Conservation (phyloP, 2,888 invertebrate genomes). For the Phortica okadai region DNA sequence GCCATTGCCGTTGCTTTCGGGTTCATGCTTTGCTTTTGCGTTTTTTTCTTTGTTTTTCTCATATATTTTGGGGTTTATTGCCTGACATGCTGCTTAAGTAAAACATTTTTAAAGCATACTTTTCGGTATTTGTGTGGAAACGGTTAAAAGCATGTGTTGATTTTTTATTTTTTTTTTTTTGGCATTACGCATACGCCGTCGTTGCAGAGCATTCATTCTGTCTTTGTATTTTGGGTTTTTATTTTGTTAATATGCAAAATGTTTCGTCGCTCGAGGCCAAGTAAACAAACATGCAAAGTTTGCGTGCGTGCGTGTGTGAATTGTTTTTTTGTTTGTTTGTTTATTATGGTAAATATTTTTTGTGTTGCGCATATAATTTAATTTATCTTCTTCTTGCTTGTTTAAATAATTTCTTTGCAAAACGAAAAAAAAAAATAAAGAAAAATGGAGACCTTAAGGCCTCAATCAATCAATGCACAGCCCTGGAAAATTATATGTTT, state of each 20-base stretch:
- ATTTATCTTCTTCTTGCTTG: neutral
- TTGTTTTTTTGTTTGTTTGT: neutral
- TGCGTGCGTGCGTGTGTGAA: neutral
- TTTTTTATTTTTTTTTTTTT: neutral
- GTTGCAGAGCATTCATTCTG: neutral
- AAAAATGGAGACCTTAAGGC: neutral
- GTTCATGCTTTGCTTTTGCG: constrained; percentile 8
- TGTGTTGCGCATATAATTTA: neutral
- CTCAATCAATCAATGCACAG: constrained; percentile 9
- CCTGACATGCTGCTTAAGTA: constrained; percentile 57
- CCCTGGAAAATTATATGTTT: neutral
- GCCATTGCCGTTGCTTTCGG: constrained; percentile 45
- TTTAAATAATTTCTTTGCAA: constrained; percentile 5
- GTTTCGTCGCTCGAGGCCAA: constrained; percentile 1
- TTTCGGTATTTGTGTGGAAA: constrained; percentile 33
- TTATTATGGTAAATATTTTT: constrained; percentile 21
- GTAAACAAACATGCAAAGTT: neutral
- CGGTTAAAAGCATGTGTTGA: constrained; percentile 4
- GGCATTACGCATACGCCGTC: constrained; percentile 22
- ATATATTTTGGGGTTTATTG: constrained; percentile 9
- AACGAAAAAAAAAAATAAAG: neutral
- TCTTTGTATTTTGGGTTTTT: constrained; percentile 17
- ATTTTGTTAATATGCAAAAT: constrained; percentile 28
- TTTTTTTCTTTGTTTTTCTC: neutral
- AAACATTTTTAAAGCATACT: constrained; percentile 63